phyloP scores from a whole-genome alignment of 2,113 vertebrate species.

The Arenaria interpres region DNA sequence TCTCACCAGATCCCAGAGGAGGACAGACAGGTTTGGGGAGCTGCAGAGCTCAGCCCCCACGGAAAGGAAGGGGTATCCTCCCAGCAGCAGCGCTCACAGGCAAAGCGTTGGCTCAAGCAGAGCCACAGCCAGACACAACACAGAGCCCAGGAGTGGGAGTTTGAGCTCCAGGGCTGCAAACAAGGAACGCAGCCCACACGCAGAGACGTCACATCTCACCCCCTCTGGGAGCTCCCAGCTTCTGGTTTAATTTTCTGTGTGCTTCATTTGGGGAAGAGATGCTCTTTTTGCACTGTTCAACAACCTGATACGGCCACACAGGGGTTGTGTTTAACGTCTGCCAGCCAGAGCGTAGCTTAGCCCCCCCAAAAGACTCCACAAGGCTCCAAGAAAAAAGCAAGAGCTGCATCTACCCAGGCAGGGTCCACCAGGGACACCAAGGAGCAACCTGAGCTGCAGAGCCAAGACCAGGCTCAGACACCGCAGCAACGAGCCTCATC shows the following conservation, averaged over 20 bases:
- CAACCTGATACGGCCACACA: rapidly evolving
- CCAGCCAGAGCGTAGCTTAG: background rate
- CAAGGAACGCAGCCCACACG: rapidly evolving
- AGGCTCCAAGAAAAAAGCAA: background rate
- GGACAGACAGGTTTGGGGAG: background rate
- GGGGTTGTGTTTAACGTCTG: background rate
- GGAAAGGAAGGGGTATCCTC: background rate
- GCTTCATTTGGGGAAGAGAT: background rate
- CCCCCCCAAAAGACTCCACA: background rate
- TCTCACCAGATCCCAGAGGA: background rate
- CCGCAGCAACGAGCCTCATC: background rate
- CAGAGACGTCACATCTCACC: background rate
- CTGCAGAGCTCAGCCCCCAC: background rate
- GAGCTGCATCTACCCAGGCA: background rate
- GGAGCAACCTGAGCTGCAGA: background rate
- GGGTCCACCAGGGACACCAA: background rate
- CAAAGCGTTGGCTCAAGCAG: rapidly evolving
- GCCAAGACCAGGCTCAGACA: background rate
- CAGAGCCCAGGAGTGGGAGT: background rate
- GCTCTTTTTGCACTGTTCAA: background rate
- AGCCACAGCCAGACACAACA: background rate
- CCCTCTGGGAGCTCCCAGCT: background rate
- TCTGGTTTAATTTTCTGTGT: background rate
- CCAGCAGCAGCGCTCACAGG: rapidly evolving
- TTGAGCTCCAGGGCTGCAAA: background rate